Conservation (phyloP, 2,797 vertebrate genomes). For the Cryptoblepharus egeriae region DNA sequence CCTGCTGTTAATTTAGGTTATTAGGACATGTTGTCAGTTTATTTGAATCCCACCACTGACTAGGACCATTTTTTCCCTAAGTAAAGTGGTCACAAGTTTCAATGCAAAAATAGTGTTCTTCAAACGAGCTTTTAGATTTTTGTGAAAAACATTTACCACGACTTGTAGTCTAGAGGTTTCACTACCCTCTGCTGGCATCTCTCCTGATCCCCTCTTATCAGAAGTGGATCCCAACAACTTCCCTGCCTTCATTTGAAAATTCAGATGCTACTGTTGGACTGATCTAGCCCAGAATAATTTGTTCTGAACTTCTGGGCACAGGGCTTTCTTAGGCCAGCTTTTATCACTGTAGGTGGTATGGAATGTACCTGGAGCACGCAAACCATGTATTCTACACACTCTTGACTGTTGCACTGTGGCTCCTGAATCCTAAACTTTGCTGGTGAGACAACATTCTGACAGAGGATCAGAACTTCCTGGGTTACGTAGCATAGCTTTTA, state of each 20-base stretch:
- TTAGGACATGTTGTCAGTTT: too few species aligned
- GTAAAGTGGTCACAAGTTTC: not conserved
- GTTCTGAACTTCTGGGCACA: not conserved
- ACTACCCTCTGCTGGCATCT: not conserved
- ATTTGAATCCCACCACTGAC: too few species aligned
- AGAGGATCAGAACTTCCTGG: not conserved
- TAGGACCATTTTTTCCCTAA: too few species aligned
- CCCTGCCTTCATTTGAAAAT: not conserved
- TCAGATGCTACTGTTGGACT: not conserved
- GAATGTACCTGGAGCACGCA: not conserved
- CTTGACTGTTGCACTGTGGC: not conserved
- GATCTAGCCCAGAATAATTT: not conserved
- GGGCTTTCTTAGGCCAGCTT: not conserved
- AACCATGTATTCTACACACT: not conserved
- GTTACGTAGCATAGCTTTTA: not conserved
- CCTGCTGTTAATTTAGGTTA: too few species aligned
- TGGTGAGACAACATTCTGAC: not conserved
- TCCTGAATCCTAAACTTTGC: not conserved
- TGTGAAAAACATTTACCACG: not conserved
- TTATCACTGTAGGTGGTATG: not conserved
- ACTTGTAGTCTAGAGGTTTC: not conserved
- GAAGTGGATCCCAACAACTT: not conserved
- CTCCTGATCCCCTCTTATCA: not conserved
- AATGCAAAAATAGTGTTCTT: not conserved
- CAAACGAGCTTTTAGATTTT: not conserved